Base-by-base conservation (phyloP, 2,888 invertebrate species). In the Drosophila phalerata region DNA sequence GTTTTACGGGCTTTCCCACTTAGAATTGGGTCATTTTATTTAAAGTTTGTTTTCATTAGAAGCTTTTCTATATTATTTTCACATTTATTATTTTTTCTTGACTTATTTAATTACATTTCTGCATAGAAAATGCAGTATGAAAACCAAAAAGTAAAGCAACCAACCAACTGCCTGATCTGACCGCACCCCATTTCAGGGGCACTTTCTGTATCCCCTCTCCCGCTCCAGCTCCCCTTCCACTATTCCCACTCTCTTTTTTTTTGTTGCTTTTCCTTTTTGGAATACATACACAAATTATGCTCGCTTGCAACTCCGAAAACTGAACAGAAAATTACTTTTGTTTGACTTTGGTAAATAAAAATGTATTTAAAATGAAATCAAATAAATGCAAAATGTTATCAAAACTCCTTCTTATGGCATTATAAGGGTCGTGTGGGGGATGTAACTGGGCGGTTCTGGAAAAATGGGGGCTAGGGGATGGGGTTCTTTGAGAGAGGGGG, bases 21-120 rank as follows among this genome's bases (percentile, higher is more conserved):
- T 40, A 17, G 53, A 81, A 75, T 55, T 85, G 82, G 85, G 79
- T 85, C 85, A 81, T 48, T 55, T 77, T 66, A 62, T 57, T 52
- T 57, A 74, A 77, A 77, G 64, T 79, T 79, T 58, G 70, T 69
- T 74, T 74, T 67, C 77, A 69, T 75, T 69, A 60, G 58, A 69
- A 38, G 53, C 30, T 11, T 47, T 55, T 38, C 19, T 22, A 11
- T 30, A 43, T 19, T 32, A 5, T n/a, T 37, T 47, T 5, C 28
- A 28, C 4, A 34, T 57, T 19, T 55, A 42, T 32, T 45, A 17
- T 53, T 68, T 68, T 58, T 42, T 38, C 58, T 74, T 65, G 45
- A 49, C 67, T 65, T 71, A 76, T 73, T 73, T 86, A 84, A 86
- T 86, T 86, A 83, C 70, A 71, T 69, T 77, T 64, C 66, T 76